These are phyloP conservation scores for Eriosoma lanigerum DNA, from an alignment of 1,140 invertebrate species.

Conservation along the genomic window DNA sequence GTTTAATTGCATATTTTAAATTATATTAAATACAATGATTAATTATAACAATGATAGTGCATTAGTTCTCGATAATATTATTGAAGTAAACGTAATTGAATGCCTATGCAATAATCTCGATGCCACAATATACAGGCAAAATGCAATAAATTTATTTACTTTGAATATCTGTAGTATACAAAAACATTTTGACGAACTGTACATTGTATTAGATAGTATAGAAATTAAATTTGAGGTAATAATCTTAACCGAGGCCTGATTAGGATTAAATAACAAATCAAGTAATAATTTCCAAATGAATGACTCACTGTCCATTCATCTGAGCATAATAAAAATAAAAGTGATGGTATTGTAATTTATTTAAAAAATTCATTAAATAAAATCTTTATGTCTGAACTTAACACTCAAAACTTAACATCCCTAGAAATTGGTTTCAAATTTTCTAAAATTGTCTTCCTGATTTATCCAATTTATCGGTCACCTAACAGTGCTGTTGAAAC, in stretches of 20 bases:
- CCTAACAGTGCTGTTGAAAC: background rate
- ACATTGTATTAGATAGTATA: background rate
- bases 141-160: background rate
- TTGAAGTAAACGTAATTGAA: background rate
- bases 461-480: background rate
- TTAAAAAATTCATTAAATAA: background rate
- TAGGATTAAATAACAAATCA: background rate
- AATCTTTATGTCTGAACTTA: background rate
- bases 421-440: slow-evolving; percentile 8
- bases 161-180: slow-evolving; percentile 23
- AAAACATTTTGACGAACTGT: slow-evolving; percentile 24
- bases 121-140: background rate
- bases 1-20: no score
- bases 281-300: background rate
- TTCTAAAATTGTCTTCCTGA: background rate
- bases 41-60: background rate
- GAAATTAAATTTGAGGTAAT: background rate
- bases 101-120: slow-evolving; percentile 7
- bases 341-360: background rate
- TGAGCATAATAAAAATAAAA: slow-evolving; percentile 15
- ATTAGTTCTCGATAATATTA: background rate
- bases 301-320: background rate
- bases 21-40: no score
- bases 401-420: background rate
- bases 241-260: background rate